These are phyloP conservation scores for Gnathonemus longibarbis DNA, from an alignment of 2,113 vertebrate species.

Conservation along the genomic window DNA sequence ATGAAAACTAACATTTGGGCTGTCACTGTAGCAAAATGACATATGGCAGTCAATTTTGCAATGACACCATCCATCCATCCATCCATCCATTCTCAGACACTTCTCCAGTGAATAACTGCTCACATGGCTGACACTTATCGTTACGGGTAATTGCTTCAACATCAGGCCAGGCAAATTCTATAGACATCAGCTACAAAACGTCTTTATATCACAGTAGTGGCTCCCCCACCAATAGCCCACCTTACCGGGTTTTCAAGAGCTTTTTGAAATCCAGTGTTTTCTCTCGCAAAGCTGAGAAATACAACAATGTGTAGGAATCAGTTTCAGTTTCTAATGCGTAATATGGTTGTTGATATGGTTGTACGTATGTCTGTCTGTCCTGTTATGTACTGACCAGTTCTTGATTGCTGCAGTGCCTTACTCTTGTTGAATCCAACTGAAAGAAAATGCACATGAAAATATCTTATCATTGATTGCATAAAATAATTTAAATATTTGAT, in stretches of 20 bases:
- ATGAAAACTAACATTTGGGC: background rate
- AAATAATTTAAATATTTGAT: background rate
- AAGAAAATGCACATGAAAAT: slow-evolving; percentile 20
- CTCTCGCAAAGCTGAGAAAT: slow-evolving; percentile 27
- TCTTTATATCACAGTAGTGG: background rate
- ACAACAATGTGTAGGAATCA: background rate
- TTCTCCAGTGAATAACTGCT: background rate
- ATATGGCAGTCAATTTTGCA: background rate
- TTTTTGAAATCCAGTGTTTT: slow-evolving; percentile 48
- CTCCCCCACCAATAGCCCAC: background rate
- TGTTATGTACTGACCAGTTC: background rate
- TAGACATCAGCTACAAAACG: background rate
- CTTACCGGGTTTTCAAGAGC: slow-evolving; percentile 60
- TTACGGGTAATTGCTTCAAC: background rate
- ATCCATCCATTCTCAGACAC: background rate
- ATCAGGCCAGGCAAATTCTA: background rate
- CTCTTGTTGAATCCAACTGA: slow-evolving; percentile 77
- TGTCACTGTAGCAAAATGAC: background rate
- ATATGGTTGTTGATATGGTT: background rate
- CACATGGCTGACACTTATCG: background rate
- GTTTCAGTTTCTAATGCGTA: background rate
- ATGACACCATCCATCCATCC: background rate
- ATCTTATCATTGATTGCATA: background rate
- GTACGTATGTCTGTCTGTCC: background rate
- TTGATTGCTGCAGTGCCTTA: slow-evolving; percentile 50